phyloP scores from a whole-genome alignment of 2,888 invertebrate species.

The Rotaria socialis region DNA sequence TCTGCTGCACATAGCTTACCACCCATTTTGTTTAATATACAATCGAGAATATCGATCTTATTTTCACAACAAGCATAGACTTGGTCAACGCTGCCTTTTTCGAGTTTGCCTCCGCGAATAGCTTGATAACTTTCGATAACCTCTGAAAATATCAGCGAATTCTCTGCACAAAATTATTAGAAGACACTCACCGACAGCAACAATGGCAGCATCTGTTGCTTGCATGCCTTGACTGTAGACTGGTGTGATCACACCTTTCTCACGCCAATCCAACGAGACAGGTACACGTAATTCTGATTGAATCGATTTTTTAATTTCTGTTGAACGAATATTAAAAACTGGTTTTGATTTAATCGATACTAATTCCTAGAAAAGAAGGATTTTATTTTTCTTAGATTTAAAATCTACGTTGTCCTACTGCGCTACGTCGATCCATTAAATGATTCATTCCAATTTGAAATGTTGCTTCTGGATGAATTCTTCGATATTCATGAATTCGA shows the following conservation, averaged over 20 bases:
- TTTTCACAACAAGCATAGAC: neutral
- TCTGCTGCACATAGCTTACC: neutral
- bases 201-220: neutral
- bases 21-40: neutral
- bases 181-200: neutral
- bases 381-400: neutral
- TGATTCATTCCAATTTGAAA: constrained; percentile 38
- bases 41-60: neutral
- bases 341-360: neutral
- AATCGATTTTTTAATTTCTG: constrained; percentile 26
- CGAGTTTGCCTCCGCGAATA: neutral
- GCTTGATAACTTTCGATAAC: neutral
- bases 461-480: neutral
- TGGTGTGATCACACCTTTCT: neutral
- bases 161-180: neutral
- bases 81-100: neutral
- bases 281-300: neutral
- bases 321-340: neutral
- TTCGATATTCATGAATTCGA: neutral
- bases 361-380: neutral
- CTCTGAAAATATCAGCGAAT: neutral
- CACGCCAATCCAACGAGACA: constrained; percentile 19
- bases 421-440: constrained; percentile 29
- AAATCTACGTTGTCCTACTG: neutral
- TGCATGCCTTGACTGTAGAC: constrained; percentile 17